A percentile compares a stretch with the other conserved stretches of the same genome.
Evolutionary conservation across 2,113 vertebrate species (phyloP).

Genomic region (Corvus hawaiiensis): DNA sequence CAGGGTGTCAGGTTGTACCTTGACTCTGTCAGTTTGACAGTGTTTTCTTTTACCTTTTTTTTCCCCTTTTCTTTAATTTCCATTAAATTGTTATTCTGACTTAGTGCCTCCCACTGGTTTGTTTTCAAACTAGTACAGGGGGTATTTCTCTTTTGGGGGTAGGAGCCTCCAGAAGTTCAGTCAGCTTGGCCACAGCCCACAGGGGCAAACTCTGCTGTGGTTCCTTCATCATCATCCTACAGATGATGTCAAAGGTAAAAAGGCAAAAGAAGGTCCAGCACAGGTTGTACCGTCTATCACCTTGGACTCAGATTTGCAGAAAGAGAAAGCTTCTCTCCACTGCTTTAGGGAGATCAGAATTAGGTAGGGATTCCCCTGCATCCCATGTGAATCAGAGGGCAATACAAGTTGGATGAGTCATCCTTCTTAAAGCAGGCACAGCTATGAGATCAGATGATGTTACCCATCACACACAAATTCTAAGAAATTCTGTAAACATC

Average conservation of each 20-base stretch:
- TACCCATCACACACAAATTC: neutral
- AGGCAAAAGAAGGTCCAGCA: neutral
- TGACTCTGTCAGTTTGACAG: too few species aligned
- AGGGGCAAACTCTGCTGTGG: neutral
- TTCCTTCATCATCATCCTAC: neutral
- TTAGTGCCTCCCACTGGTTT: too few species aligned
- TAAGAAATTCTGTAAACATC: neutral
- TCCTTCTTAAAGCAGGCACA: neutral
- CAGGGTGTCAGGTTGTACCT: too few species aligned
- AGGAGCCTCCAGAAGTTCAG: neutral
- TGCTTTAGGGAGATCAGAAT: neutral
- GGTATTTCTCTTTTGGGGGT: neutral
- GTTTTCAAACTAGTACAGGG: too few species aligned
- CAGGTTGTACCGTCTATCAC: neutral
- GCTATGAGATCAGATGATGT: neutral
- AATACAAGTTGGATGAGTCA: neutral
- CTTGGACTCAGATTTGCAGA: neutral
- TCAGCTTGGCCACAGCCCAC: neutral
- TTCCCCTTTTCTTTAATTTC: too few species aligned
- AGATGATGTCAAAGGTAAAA: neutral
- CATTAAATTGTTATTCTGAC: too few species aligned
- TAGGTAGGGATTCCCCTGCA: neutral
- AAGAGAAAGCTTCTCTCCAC: neutral
- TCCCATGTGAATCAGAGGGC: neutral
- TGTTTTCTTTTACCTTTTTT: too few species aligned